Evolutionary conservation across 37 sponge, comb jelly and placozoan species (phyloP).

Genomic region (Geodia barretti): DNA sequence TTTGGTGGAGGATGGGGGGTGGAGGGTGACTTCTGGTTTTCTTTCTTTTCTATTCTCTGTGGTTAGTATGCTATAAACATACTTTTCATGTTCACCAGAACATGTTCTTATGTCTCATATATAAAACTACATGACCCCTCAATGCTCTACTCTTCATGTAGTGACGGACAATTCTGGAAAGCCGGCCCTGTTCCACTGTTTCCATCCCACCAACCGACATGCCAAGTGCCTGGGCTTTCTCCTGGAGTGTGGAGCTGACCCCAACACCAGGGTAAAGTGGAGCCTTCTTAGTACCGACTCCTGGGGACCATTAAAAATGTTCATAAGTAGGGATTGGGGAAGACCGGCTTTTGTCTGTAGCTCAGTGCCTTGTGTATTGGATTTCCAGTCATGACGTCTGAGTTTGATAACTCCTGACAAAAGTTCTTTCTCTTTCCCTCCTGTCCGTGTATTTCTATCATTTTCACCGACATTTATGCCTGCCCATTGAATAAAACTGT

Average conservation of each 20-base stretch:
- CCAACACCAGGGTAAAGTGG: constrained; percentile 57
- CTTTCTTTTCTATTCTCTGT: too few relatives aligned
- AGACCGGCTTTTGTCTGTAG: too few relatives aligned
- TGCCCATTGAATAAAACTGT: neutral
- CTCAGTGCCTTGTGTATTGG: too few relatives aligned
- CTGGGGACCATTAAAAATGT: too few relatives aligned
- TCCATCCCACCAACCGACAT: constrained; percentile 83
- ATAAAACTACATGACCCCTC: neutral
- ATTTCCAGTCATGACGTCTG: too few relatives aligned
- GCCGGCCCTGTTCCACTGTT: constrained; percentile 80
- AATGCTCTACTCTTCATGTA: constrained; percentile 11
- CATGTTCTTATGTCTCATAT: too few relatives aligned
- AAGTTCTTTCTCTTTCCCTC: neutral
- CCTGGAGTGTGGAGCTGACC: constrained; percentile 72
- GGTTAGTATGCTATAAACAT: too few relatives aligned
- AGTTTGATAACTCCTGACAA: too few relatives aligned
- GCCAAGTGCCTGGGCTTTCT: constrained; percentile 77
- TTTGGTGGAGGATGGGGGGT: neutral
- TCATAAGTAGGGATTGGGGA: too few relatives aligned
- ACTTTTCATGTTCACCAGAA: too few relatives aligned
- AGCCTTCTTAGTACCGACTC: neutral
- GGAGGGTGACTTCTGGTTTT: neutral
- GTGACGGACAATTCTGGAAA: constrained; percentile 63
- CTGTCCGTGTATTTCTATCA: neutral
- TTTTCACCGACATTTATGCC: neutral